Base-by-base conservation (phyloP, 2,888 invertebrate genomes). In the Hydropsyche betteni region DNA sequence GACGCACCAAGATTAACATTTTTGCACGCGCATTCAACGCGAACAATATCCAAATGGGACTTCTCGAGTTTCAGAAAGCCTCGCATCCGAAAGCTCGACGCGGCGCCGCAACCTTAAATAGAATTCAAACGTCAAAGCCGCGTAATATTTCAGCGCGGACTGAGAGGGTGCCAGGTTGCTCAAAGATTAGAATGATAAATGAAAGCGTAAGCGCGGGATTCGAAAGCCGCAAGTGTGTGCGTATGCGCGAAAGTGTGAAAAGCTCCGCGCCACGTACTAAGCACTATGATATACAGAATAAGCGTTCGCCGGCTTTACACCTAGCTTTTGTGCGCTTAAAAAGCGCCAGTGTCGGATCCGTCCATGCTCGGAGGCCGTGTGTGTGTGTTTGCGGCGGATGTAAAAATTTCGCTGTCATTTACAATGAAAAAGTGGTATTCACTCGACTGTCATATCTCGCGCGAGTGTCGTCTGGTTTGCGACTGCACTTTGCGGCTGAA, bases 111-210 rank as follows among this genome's bases (percentile, higher is more conserved):
- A 58, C 64, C 33, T 64, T 64, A 64, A 64, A 64, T 64, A 64
- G 64, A 64, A 64, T 64, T 64, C 64, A 64, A 64, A 64, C 64
- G 64, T 64, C 64, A 64, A 64, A 64, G 64, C 34, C n/a, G 36
- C 64, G 64, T 64, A 64, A 64, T 64, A 64, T 64, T 64, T 64
- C 64, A 64, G 36, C 36, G 10, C 34, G 34, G 36, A 34, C 64
- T 36, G 36, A 34, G 64, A 64, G 64, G 64, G 64, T 64, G 64
- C 64, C 64, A 64, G 64, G 64, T 64, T 64, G 64, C 64, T 64
- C 33, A 64, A 34, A 64, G 64, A 64, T 64, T 64, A 64, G 64
- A 36, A 64, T 64, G 64, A 64, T 64, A 64, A 64, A 64, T 64
- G 64, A 64, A 64, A 64, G 61, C 10, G 61, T 61, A 33, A 16